Percentiles rank a stretch among this genome's conserved stretches.
Evolutionary conservation across 2,797 vertebrate species (phyloP).

Genomic region (Dryobates pubescens): DNA sequence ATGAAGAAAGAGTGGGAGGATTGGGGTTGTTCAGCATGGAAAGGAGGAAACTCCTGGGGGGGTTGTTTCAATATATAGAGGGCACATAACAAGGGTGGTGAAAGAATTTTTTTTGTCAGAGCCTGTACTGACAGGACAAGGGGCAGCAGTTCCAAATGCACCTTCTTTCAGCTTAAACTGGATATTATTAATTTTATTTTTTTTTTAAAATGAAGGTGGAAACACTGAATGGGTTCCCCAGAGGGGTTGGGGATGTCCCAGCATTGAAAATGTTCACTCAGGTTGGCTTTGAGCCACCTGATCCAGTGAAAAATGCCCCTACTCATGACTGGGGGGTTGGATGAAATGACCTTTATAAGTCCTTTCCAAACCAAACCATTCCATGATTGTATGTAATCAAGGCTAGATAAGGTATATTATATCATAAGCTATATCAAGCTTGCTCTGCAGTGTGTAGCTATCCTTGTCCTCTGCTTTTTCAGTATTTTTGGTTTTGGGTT

Average conservation of each 20-base stretch:
- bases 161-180: not conserved
- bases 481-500: not conserved
- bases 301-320: not conserved
- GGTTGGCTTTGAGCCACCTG: not conserved
- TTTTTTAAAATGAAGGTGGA: not conserved
- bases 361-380: not conserved
- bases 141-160: not conserved
- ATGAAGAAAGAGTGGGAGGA: not conserved
- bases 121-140: not conserved
- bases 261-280: not conserved
- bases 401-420: not conserved
- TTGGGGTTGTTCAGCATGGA: not conserved
- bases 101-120: not conserved
- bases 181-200: not conserved
- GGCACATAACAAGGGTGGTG: not conserved
- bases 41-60: not conserved
- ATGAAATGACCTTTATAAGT: not conserved
- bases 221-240: not conserved
- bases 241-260: not conserved
- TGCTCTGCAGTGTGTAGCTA: not conserved
- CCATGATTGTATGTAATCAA: not conserved
- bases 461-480: not conserved
- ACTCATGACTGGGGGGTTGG: fast-evolving
- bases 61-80: not conserved
- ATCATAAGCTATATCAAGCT: not conserved